These are phyloP conservation scores for Dendroctonus valens DNA, from an alignment of 1,140 invertebrate genomes.

Conservation along the genomic window DNA sequence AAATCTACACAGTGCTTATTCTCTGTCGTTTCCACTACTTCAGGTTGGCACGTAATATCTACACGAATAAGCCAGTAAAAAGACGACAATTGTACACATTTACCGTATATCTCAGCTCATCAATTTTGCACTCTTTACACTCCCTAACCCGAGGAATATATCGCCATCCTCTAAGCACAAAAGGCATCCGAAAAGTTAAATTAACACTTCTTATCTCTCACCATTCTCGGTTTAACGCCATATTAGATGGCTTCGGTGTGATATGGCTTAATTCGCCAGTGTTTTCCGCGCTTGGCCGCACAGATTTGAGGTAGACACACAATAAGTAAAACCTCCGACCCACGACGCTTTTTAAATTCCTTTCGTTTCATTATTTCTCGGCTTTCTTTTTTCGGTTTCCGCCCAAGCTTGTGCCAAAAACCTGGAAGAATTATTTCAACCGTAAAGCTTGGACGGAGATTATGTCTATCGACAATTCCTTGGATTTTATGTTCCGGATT, in stretches of 20 bases:
- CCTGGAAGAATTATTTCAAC: constrained; percentile 17
- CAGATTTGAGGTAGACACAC: constrained; percentile 23
- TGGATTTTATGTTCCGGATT: constrained; percentile 7
- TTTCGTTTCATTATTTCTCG: constrained; percentile 16
- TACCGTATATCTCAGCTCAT: no score
- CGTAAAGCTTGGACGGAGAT: constrained; percentile 20
- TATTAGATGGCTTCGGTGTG: constrained; percentile 28
- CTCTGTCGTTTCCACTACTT: no score
- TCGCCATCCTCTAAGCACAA: neutral
- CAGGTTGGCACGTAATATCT: no score
- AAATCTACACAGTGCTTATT: no score
- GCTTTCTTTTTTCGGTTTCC: constrained; percentile 4
- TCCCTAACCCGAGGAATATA: constrained; percentile 6
- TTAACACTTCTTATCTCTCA: constrained; percentile 28
- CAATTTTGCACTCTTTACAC: neutral
- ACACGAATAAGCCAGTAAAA: no score
- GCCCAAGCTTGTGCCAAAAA: constrained; percentile 9
- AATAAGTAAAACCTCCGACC: constrained; percentile 25
- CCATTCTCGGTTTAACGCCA: constrained; percentile 25
- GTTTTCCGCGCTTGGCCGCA: constrained; percentile 25
- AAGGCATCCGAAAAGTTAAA: constrained; percentile 20
- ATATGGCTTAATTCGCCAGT: constrained; percentile 28
- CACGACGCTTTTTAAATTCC: constrained; percentile 9
- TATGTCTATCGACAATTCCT: constrained; percentile 15
- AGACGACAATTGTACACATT: no score